phyloP scores from a whole-genome alignment of 2,888 invertebrate species.

The Ommatoiulus sabulosus region DNA sequence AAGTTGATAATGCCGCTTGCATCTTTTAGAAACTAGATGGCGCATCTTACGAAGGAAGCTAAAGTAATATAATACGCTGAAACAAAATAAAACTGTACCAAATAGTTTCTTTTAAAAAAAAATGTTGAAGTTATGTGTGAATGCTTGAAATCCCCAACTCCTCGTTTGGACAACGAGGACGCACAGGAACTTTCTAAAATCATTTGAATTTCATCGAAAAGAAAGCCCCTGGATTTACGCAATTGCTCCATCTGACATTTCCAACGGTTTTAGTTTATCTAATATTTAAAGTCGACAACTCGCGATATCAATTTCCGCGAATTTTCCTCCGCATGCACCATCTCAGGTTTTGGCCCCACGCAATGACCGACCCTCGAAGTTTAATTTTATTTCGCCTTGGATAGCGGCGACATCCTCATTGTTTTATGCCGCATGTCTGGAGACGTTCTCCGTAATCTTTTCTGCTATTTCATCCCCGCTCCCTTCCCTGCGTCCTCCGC shows the following conservation, averaged over 20 bases:
- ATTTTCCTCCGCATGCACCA: background rate
- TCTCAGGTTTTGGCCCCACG: background rate
- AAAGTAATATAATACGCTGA: too few species aligned
- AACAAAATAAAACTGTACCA: too few species aligned
- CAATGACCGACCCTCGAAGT: background rate
- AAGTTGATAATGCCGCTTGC: too few species aligned
- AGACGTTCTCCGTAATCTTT: constrained; percentile 27
- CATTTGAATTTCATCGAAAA: too few species aligned
- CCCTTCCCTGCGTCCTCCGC: background rate
- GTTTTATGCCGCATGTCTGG: background rate
- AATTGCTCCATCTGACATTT: background rate
- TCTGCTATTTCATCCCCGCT: background rate
- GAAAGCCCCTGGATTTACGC: background rate
- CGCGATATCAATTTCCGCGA: background rate
- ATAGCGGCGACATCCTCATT: background rate
- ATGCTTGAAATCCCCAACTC: too few species aligned
- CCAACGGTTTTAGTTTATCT: background rate
- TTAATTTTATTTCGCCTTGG: constrained; percentile 8
- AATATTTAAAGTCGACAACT: background rate
- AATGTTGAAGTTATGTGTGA: too few species aligned
- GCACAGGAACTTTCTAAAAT: too few species aligned
- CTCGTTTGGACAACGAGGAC: too few species aligned
- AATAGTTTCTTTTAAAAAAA: too few species aligned
- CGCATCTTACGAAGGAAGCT: too few species aligned
- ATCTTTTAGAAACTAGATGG: too few species aligned